Evolutionary conservation across 30 jellyfish, hydroid and myxozoan genomes (phyloP).

Genomic region (Rhopilema esculentum): DNA sequence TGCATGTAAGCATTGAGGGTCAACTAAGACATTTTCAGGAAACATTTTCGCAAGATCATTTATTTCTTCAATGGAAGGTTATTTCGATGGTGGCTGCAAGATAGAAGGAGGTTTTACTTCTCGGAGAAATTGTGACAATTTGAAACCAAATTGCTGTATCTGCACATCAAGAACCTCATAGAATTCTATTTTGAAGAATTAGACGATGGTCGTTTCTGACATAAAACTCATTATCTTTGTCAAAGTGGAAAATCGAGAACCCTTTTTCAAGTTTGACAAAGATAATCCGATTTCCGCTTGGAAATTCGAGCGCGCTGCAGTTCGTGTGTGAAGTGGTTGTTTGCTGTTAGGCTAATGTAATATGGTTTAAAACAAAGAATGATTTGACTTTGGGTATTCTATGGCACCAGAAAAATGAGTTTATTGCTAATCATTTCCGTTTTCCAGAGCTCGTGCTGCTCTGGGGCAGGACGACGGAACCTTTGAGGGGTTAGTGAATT

Average conservation of each 20-base stretch:
- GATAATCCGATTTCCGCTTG: constrained; percentile 23
- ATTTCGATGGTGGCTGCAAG: constrained; percentile 41
- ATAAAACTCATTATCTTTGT: constrained; percentile 2
- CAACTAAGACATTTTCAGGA: constrained; percentile 18
- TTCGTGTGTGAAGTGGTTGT: no score
- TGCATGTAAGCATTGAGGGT: constrained; percentile 36
- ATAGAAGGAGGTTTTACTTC: constrained; percentile 35
- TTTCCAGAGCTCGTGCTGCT: no score
- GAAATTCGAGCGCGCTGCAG: no score
- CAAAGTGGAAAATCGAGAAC: no score
- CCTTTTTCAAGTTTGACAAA: constrained; percentile 21
- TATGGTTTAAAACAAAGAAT: no score
- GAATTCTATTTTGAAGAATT: constrained; percentile 15
- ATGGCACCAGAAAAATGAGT: no score
- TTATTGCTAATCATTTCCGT: no score
- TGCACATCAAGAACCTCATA: constrained; percentile 26
- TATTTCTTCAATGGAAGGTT: constrained; percentile 21
- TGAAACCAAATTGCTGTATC: constrained; percentile 21
- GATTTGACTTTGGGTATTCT: no score
- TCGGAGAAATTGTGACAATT: constrained; percentile 51
- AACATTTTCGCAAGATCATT: constrained; percentile 14
- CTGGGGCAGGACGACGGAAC: no score
- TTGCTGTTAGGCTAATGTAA: no score
- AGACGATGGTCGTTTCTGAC: background rate
- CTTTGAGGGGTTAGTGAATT: no score